Conservation (phyloP, 2,888 invertebrate genomes). For the Alitta virens region DNA sequence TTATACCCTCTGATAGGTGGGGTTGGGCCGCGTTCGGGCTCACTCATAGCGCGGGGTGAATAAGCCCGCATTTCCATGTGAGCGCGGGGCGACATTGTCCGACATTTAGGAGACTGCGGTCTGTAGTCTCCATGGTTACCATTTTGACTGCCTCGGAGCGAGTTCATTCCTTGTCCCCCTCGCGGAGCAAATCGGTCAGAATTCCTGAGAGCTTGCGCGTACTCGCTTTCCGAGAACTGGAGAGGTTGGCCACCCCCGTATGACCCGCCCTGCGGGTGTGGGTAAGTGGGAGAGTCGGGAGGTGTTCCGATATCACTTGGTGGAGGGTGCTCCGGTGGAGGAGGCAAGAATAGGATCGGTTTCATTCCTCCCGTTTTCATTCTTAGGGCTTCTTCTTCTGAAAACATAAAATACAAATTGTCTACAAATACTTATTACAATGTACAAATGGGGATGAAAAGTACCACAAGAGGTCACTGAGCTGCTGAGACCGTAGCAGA, state of each 20-base stretch:
- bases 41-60: conserved; percentile 29
- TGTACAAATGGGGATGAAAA: no score
- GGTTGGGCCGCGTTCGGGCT: conserved; percentile 36
- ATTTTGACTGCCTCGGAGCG: neutral
- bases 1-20: conserved; percentile 30
- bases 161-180: conserved; percentile 4
- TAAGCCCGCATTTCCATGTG: conserved; percentile 15
- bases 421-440: neutral
- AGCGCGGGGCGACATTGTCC: conserved; percentile 22
- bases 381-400: conserved; percentile 11
- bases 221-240: conserved; percentile 17
- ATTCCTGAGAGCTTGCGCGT: neutral
- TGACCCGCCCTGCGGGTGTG: neutral
- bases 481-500: no score
- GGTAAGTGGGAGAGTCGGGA: conserved; percentile 14
- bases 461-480: no score
- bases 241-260: neutral
- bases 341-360: conserved; percentile 52
- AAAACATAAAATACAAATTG: neutral
- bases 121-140: neutral
- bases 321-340: conserved; percentile 58
- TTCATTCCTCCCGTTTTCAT: conserved; percentile 34
- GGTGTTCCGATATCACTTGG: conserved; percentile 35
- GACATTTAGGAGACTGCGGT: conserved; percentile 23
- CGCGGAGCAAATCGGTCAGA: conserved; percentile 11